Conservation (phyloP, 2,888 invertebrate species). For the Iselma pallidipennis region DNA sequence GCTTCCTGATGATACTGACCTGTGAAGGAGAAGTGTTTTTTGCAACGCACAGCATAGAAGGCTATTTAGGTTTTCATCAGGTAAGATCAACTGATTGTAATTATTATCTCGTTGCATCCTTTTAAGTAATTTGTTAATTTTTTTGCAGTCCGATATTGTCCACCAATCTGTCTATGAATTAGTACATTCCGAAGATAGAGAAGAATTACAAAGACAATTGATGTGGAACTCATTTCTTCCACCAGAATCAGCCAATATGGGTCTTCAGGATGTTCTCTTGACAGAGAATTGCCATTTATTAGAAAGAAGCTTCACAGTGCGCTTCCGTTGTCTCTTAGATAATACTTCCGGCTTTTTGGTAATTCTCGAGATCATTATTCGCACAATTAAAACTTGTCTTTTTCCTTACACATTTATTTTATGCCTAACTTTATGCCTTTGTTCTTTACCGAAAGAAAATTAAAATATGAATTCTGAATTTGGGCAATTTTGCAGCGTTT, state of each 20-base stretch:
- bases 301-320: conserved; percentile 96
- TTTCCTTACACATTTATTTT: too few species aligned
- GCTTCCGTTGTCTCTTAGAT: conserved; percentile 97
- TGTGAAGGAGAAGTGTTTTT: conserved; percentile 99
- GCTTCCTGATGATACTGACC: conserved; percentile 97
- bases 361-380: conserved; percentile 49
- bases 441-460: too few species aligned
- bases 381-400: background rate
- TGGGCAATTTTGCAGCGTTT: conserved; percentile 72
- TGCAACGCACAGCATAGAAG: conserved; percentile 99
- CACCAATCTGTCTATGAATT: conserved; percentile 99
- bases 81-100: conserved; percentile 60
- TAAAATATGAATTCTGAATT: background rate
- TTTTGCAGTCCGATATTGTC: conserved; percentile 91
- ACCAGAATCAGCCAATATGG: conserved; percentile 73
- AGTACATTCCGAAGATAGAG: conserved; percentile 98
- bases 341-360: conserved; percentile 99
- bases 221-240: conserved; percentile 94
- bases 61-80: conserved; percentile 99
- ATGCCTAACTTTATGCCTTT: too few species aligned
- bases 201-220: conserved; percentile 93
- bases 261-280: conserved; percentile 85
- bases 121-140: background rate
- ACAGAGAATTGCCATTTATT: conserved; percentile 88
- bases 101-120: background rate